Percentiles rank a stretch among this genome's conserved stretches.
These are phyloP conservation scores for Turritopsis rubra DNA, from an alignment of 30 jellyfish, hydroid and myxozoan genomes.

Conservation along the genomic window DNA sequence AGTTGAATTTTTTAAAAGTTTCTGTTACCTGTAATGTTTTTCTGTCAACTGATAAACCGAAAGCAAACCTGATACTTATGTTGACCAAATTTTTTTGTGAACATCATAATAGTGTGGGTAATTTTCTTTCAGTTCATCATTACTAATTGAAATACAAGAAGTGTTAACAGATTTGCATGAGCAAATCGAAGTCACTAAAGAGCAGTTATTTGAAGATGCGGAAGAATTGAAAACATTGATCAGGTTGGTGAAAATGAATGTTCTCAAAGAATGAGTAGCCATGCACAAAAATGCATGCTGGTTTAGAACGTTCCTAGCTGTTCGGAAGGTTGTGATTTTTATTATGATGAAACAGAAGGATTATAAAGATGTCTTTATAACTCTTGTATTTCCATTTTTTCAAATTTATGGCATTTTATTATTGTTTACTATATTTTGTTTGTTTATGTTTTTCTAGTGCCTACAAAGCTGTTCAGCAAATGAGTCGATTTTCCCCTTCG, in stretches of 20 bases:
- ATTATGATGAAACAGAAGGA: too few species aligned
- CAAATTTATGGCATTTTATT: background rate
- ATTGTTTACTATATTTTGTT: background rate
- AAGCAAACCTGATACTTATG: too few species aligned
- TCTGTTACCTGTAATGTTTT: too few species aligned
- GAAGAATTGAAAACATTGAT: conserved; percentile 84
- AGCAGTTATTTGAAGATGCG: conserved; percentile 69
- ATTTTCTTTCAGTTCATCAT: background rate
- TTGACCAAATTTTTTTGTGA: too few species aligned
- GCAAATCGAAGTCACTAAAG: conserved; percentile 77
- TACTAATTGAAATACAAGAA: conserved; percentile 34
- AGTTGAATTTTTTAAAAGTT: too few species aligned
- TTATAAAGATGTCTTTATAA: too few species aligned
- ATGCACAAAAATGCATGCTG: too few species aligned
- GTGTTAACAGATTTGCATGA: conserved; percentile 66
- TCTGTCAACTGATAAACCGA: too few species aligned
- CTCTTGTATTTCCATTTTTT: too few species aligned
- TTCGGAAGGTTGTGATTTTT: too few species aligned
- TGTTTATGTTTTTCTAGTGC: conserved; percentile 38
- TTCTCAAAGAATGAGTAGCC: too few species aligned
- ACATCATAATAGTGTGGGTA: background rate
- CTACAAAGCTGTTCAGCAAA: conserved; percentile 56
- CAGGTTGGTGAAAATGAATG: conserved; percentile 43
- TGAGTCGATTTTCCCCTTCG: conserved; percentile 59
- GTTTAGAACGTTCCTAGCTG: too few species aligned